Base-by-base conservation (phyloP, 64 coral and sea anemone species). In the Pachyseris speciosa region DNA sequence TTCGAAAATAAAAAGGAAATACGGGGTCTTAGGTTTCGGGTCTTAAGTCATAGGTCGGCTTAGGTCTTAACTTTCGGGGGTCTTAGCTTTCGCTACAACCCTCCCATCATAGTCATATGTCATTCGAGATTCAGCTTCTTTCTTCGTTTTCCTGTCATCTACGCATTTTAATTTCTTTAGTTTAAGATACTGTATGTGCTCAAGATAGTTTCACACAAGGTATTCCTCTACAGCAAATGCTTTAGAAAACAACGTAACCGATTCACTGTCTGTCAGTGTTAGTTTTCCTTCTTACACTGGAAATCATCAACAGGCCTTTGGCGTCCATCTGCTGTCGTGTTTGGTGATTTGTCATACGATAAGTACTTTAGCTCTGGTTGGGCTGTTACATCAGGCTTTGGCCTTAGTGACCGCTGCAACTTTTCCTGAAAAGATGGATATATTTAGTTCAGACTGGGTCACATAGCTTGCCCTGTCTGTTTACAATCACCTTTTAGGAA, bases 351-450 rank as follows among this genome's bases (percentile, higher is more conserved):
- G n/a, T n/a, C n/a, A n/a, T n/a, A n/a, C n/a, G 74, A 40, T 24
- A 78, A 78, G 44, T 78, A 78, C 74, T 78, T 78, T 78, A 78
- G 40, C 74, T 78, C 74, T 78, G 74, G 74, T 78, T 45, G 41
- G 74, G 38, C 74, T 51, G 74, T 50, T 78, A 0, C 74, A 27
- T 50, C 74, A 78, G 74, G 74, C 74, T 41, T 78, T 78, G 74
- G 38, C 41, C 74, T 78, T 78, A 42, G 74, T 78, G 47, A 3
- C 26, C 38, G 41, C 42, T 78, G 74, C 22, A 78, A 51, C 74
- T 22, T 22, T 15, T 78, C 74, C 3, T 7, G 68, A 72, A 28
- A 72, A 72, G 68, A 33, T 72, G 45, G 47, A n/a, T n/a, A 51
- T 45, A 52, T 55, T 79, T 79, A 79, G 47, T 7, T 19, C 75